Percentiles rank a stretch among this genome's conserved stretches.
Conservation (phyloP, 2,888 invertebrate species). For the Drosophila birchii region DNA sequence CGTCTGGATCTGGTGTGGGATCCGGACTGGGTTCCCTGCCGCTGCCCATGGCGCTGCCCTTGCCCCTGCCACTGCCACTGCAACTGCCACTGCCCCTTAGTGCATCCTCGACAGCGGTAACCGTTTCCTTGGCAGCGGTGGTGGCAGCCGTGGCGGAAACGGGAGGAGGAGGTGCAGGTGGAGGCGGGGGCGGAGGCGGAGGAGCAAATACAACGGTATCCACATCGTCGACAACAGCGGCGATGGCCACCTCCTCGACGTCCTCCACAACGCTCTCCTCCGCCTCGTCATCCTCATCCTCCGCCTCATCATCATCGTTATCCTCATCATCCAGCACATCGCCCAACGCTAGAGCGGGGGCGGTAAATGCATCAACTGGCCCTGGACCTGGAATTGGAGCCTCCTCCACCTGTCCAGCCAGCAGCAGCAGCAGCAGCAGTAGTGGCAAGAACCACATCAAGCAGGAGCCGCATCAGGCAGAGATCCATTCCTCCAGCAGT, state of each 20-base stretch:
- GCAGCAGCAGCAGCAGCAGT: constrained; percentile 26
- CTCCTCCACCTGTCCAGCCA: constrained; percentile 34
- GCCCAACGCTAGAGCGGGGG: constrained; percentile 17
- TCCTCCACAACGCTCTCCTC: constrained; percentile 37
- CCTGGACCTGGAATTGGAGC: background rate
- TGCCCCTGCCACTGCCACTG: constrained; percentile 33
- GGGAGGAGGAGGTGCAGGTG: background rate
- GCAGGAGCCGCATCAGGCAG: constrained; percentile 76
- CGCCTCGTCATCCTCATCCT: constrained; percentile 18
- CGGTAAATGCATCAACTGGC: background rate
- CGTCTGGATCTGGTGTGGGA: constrained; percentile 5
- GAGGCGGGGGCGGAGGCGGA: constrained; percentile 13
- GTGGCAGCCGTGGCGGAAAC: constrained; percentile 32
- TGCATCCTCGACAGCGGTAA: constrained; percentile 47
- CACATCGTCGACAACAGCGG: constrained; percentile 42
- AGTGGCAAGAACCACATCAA: constrained; percentile 34
- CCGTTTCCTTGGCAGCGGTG: constrained; percentile 40
- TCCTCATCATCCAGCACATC: constrained; percentile 32
- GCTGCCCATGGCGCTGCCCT: constrained; percentile 26
- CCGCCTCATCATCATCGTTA: constrained; percentile 14
- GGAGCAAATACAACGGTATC: constrained; percentile 32
- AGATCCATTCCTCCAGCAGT: constrained; percentile 82
- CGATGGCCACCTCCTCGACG: constrained; percentile 44
- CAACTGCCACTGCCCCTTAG: constrained; percentile 30
- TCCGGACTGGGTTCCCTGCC: constrained; percentile 20